phyloP scores from a whole-genome alignment of 2,888 invertebrate genomes.

The Netelia fuscicornis region DNA sequence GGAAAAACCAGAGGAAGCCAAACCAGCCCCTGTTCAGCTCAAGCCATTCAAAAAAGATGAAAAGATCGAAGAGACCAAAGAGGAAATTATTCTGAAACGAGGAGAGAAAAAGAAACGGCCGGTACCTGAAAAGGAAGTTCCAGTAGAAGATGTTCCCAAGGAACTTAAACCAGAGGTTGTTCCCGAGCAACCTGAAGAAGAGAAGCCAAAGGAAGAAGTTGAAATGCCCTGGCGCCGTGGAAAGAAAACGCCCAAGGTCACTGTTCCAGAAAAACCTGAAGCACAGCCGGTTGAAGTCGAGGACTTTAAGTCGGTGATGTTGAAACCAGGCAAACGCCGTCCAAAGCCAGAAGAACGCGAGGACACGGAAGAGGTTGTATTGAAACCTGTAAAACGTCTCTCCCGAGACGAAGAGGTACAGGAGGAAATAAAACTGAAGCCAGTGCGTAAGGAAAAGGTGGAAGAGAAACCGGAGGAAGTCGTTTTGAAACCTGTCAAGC shows the following conservation, averaged over 20 bases:
- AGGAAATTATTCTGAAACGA: conserved; percentile 67
- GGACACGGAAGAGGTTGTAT: conserved; percentile 74
- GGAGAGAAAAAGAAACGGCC: conserved; percentile 71
- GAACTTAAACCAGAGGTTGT: conserved; percentile 62
- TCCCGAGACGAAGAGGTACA: conserved; percentile 74
- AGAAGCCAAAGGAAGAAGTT: conserved; percentile 73
- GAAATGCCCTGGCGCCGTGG: conserved; percentile 76
- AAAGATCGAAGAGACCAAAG: conserved; percentile 68
- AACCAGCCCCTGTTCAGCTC: conserved; percentile 33
- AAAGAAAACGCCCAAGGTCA: conserved; percentile 72
- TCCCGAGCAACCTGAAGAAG: conserved; percentile 71
- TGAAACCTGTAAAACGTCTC: conserved; percentile 77
- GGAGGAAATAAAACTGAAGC: conserved; percentile 77
- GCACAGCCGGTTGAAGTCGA: conserved; percentile 67
- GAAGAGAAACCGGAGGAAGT: conserved; percentile 71
- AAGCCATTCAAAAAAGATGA: conserved; percentile 69
- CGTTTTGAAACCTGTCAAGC: conserved; percentile 72
- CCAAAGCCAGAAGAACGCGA: conserved; percentile 75
- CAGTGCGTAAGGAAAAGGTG: conserved; percentile 76
- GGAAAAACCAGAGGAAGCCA: conserved; percentile 68
- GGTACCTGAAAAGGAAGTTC: conserved; percentile 58
- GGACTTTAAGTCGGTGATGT: conserved; percentile 70
- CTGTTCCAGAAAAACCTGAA: conserved; percentile 58
- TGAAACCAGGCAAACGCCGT: conserved; percentile 71
- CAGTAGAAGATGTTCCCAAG: conserved; percentile 58